These are phyloP conservation scores for Drosophila subquinaria DNA, from an alignment of 2,888 invertebrate species.

Conservation along the genomic window DNA sequence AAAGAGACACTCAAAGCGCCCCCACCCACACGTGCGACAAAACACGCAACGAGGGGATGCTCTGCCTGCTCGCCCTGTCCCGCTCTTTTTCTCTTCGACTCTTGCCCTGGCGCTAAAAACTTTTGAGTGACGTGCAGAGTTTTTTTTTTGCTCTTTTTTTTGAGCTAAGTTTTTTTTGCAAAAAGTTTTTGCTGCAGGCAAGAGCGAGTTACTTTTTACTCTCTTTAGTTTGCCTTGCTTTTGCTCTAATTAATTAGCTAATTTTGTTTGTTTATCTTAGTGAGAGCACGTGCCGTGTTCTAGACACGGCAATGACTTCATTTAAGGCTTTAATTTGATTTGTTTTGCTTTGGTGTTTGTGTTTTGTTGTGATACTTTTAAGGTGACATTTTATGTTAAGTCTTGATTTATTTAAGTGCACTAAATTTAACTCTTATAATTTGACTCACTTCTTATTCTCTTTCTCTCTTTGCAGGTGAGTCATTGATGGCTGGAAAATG, in stretches of 20 bases:
- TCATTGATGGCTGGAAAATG: conserved; percentile 29
- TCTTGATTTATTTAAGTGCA: conserved; percentile 49
- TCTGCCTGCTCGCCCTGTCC: not conserved
- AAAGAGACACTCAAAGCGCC: conserved; percentile 10
- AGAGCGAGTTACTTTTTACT: conserved; percentile 17
- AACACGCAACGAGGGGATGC: conserved; percentile 4
- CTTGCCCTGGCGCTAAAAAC: not conserved
- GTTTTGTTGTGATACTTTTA: conserved; percentile 15
- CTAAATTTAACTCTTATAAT: conserved; percentile 29
- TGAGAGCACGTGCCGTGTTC: conserved; percentile 50
- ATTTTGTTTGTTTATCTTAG: conserved; percentile 53
- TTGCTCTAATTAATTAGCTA: conserved; percentile 69
- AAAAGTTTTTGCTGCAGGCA: conserved; percentile 26
- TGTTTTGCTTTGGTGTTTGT: conserved; percentile 13
- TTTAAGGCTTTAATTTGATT: conserved; percentile 37
- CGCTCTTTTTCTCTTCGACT: not conserved
- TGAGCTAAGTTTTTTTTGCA: conserved; percentile 33
- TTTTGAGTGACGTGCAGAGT: conserved; percentile 41
- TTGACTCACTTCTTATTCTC: conserved; percentile 17
- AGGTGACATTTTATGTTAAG: conserved; percentile 37
- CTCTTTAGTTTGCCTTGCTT: conserved; percentile 26
- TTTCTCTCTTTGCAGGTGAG: conserved; percentile 66
- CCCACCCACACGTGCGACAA: conserved; percentile 2
- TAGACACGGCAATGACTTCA: conserved; percentile 41
- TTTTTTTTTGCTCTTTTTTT: conserved; percentile 26